A percentile compares a stretch with the other conserved stretches of the same genome.
Evolutionary conservation across 2,888 invertebrate genomes (phyloP).

Genomic region (Machimus atricapillus): DNA sequence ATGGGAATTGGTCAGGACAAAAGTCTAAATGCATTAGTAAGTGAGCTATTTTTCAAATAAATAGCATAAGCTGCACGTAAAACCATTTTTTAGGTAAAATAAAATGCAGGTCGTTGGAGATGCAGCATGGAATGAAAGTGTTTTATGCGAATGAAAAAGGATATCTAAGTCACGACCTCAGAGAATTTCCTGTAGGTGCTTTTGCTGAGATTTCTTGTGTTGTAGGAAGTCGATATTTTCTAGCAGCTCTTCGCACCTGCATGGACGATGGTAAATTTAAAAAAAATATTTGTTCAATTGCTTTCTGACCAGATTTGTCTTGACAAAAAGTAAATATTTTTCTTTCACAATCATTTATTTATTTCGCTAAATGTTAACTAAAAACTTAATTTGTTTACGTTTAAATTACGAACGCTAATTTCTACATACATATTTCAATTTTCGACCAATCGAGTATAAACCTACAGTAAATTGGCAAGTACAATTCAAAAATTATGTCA

Average conservation of each 20-base stretch:
- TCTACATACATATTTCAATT: too few relatives aligned
- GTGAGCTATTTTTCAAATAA: neutral
- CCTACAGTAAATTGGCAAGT: too few relatives aligned
- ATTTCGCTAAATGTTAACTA: too few relatives aligned
- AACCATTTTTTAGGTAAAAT: constrained; percentile 50
- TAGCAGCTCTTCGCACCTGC: constrained; percentile 64
- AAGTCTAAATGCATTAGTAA: constrained; percentile 69
- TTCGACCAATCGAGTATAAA: too few relatives aligned
- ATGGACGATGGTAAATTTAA: constrained; percentile 63
- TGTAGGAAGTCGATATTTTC: constrained; percentile 62
- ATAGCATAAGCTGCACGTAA: neutral
- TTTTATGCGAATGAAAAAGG: constrained; percentile 58
- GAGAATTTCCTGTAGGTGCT: constrained; percentile 59
- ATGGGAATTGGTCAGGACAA: constrained; percentile 70
- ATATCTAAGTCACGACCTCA: constrained; percentile 46
- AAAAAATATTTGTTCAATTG: too few relatives aligned
- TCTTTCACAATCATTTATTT: too few relatives aligned
- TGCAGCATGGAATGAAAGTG: constrained; percentile 53
- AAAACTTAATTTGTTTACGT: too few relatives aligned
- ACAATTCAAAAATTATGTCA: too few relatives aligned
- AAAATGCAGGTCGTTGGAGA: constrained; percentile 56
- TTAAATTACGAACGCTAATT: too few relatives aligned
- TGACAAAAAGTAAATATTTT: too few relatives aligned
- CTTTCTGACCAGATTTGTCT: too few relatives aligned
- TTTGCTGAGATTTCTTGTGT: constrained; percentile 66